phyloP scores from a whole-genome alignment of 92 coral and sea anemone species.

The Palythoa grandiflora region DNA sequence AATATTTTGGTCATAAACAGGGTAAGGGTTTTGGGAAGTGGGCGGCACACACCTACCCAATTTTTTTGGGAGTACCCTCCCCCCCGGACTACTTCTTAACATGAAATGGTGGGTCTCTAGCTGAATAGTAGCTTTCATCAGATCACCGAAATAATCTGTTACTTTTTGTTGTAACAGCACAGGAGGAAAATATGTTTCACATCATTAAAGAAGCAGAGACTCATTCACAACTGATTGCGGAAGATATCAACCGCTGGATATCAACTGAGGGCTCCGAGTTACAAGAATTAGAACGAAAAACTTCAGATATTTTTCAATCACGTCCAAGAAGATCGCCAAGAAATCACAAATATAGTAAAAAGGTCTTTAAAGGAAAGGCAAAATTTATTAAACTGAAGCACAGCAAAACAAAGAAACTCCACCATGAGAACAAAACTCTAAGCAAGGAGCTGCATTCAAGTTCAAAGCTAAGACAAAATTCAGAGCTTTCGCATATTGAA shows the following conservation, averaged over 20 bases:
- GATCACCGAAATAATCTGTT: not conserved
- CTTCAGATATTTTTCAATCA: not conserved
- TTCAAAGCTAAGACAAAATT: not conserved
- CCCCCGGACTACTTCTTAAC: not conserved
- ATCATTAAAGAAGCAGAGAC: constrained; percentile 64
- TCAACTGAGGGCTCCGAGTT: constrained; percentile 51
- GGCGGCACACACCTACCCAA: too few relatives aligned
- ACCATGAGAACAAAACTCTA: not conserved
- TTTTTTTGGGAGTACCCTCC: too few relatives aligned
- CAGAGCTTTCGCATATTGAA: not conserved
- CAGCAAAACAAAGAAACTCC: not conserved
- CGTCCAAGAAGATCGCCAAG: constrained; percentile 52
- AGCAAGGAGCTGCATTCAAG: not conserved
- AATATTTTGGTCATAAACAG: too few relatives aligned
- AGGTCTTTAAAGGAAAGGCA: not conserved
- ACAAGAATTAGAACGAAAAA: constrained; percentile 33
- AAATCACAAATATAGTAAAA: not conserved
- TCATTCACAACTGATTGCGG: constrained; percentile 76
- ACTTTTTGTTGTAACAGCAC: not conserved
- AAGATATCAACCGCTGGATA: constrained; percentile 79
- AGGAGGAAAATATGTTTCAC: constrained; percentile 43
- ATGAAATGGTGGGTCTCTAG: not conserved
- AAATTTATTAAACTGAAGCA: not conserved
- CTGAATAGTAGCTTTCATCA: not conserved
- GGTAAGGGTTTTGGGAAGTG: too few relatives aligned